Conservation (phyloP, 2,113 vertebrate genomes). For the Brienomyrus brachyistius region DNA sequence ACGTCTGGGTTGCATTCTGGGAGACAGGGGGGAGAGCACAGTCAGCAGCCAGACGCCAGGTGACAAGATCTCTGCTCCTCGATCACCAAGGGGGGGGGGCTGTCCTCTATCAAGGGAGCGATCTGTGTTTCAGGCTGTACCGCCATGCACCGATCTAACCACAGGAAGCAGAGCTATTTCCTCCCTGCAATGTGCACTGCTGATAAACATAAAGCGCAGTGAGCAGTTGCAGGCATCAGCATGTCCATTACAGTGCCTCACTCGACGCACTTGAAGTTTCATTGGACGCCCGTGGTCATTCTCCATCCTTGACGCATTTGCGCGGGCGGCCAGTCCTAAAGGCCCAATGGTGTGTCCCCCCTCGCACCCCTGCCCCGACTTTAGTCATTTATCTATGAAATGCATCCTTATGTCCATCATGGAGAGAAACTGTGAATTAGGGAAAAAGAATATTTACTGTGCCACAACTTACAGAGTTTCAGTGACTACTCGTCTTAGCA, state of each 20-base stretch:
- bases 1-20: slow-evolving; percentile 61
- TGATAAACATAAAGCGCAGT: neutral
- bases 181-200: neutral
- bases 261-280: neutral
- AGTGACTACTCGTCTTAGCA: neutral
- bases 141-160: slow-evolving; percentile 5
- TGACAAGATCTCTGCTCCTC: neutral
- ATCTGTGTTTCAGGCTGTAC: neutral
- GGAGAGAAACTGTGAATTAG: neutral
- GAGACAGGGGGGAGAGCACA: neutral
- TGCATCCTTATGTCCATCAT: neutral
- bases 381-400: neutral
- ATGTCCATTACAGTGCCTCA: neutral
- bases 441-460: neutral
- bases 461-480: neutral
- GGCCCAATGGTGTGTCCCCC: neutral
- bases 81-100: neutral
- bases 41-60: neutral
- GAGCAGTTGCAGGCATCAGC: neutral
- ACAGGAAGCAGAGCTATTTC: slow-evolving; percentile 34
- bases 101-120: neutral
- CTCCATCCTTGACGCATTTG: neutral
- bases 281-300: neutral
- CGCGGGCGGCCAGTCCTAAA: neutral
- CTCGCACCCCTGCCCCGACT: neutral